Evolutionary conservation across 2,113 vertebrate genomes (phyloP).

Genomic region (Hucho hucho): DNA sequence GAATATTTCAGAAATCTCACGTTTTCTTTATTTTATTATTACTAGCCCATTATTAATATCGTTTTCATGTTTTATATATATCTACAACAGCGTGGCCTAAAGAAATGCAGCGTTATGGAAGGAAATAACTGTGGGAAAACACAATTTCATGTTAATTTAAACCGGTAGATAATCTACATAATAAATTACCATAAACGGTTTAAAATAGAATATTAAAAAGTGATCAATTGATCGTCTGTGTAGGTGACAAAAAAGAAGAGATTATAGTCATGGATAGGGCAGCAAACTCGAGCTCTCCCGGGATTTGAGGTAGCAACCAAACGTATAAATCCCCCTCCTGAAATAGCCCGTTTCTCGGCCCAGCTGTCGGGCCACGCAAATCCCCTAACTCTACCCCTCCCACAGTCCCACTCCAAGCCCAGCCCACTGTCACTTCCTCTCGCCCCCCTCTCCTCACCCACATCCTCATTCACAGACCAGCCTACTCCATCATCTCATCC

Average conservation of each 20-base stretch:
- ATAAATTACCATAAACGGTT: not conserved
- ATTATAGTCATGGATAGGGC: constrained; percentile 53
- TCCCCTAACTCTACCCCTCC: constrained; percentile 69
- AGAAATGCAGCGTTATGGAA: no score
- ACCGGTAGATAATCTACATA: not conserved
- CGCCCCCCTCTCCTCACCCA: constrained; percentile 37
- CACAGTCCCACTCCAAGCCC: constrained; percentile 56
- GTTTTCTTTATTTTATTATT: no score
- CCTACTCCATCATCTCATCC: constrained; percentile 36
- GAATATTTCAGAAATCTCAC: no score
- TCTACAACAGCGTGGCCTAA: no score
- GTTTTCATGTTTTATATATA: no score
- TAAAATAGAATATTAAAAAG: not conserved
- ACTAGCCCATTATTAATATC: no score
- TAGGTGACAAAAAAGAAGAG: constrained; percentile 12
- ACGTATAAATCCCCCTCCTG: constrained; percentile 73
- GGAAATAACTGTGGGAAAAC: no score
- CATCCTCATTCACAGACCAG: constrained; percentile 38
- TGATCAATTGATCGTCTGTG: not conserved
- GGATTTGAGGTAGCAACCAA: constrained; percentile 74
- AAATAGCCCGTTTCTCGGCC: constrained; percentile 76
- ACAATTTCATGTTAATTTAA: not conserved
- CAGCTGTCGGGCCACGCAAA: constrained; percentile 74
- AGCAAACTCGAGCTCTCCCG: constrained; percentile 50
- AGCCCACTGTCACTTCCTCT: constrained; percentile 62